phyloP scores from a whole-genome alignment of 2,888 invertebrate genomes.

The Mycalesis mineus region DNA sequence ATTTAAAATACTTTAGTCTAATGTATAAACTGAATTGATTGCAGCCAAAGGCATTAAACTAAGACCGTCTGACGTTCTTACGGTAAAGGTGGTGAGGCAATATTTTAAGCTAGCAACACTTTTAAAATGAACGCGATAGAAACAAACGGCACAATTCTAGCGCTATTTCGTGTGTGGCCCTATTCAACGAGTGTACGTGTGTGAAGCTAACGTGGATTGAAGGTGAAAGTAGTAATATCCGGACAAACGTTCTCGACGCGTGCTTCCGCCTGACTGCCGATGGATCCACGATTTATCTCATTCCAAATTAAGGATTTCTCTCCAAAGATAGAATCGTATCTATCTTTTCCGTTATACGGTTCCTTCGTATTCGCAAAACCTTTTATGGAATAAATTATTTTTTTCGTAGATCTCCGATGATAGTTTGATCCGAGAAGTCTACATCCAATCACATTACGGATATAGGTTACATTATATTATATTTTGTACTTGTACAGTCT shows the following conservation, averaged over 20 bases:
- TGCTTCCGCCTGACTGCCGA: conserved; percentile 33
- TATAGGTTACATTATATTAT: no score
- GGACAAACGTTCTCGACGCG: conserved; percentile 45
- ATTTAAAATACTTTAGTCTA: no score
- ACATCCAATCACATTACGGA: background rate
- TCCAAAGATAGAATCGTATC: conserved; percentile 3
- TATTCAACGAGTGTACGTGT: conserved; percentile 22
- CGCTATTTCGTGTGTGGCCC: background rate
- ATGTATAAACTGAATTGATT: no score
- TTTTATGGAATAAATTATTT: background rate
- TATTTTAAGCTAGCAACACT: background rate
- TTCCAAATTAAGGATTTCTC: conserved; percentile 12
- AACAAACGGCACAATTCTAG: background rate
- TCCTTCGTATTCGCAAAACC: background rate
- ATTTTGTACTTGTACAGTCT: no score
- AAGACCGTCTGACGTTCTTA: no score
- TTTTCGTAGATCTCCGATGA: background rate
- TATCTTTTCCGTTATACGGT: background rate
- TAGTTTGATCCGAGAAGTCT: background rate
- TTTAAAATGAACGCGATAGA: background rate
- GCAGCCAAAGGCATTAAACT: no score
- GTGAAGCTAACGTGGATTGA: conserved; percentile 38
- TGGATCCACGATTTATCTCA: conserved; percentile 28
- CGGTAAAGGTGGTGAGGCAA: background rate
- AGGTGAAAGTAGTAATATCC: conserved; percentile 52